Conservation (phyloP, 1,140 invertebrate species). For the Melipona quadrifasciata region DNA sequence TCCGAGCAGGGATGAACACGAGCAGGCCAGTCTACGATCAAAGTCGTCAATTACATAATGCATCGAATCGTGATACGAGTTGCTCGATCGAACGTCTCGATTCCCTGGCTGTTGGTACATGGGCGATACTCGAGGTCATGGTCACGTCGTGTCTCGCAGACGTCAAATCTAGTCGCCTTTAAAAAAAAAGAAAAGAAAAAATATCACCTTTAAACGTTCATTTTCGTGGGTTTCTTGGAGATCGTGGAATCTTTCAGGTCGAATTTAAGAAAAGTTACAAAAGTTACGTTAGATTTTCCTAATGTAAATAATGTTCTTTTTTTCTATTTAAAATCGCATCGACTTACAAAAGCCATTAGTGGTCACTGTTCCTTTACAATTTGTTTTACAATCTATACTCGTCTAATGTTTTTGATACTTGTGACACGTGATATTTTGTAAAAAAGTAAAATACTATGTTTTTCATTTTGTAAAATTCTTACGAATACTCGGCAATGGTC, state of each 20-base stretch:
- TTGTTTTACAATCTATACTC: too few relatives aligned
- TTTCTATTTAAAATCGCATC: too few relatives aligned
- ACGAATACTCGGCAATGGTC: too few relatives aligned
- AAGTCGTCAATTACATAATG: constrained; percentile 64
- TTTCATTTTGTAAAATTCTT: too few relatives aligned
- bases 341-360: too few relatives aligned
- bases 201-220: neutral
- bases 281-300: too few relatives aligned
- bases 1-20: neutral
- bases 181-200: neutral
- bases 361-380: too few relatives aligned
- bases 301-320: too few relatives aligned
- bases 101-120: constrained; percentile 25
- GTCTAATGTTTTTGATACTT: too few relatives aligned
- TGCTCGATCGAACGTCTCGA: constrained; percentile 10
- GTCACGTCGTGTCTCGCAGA: constrained; percentile 40
- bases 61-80: constrained; percentile 23
- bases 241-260: neutral
- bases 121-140: constrained; percentile 64
- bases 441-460: too few relatives aligned
- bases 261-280: too few relatives aligned
- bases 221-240: neutral
- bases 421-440: too few relatives aligned
- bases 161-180: neutral
- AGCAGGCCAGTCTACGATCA: neutral